Conservation (phyloP, 2,797 vertebrate genomes). For the Urophycis tenuis region DNA sequence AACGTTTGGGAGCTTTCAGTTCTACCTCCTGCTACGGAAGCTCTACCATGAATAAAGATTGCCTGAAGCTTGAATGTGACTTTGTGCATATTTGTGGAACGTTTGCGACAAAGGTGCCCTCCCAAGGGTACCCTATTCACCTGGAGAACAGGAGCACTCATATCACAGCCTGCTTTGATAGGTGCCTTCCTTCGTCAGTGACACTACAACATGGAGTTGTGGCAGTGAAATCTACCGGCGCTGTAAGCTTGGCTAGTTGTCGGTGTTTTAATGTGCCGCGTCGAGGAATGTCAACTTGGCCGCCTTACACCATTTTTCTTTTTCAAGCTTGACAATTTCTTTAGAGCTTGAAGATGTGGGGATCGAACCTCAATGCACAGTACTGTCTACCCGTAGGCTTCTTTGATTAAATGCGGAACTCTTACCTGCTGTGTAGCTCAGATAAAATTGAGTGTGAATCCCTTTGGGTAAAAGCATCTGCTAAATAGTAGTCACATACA, state of each 20-base stretch:
- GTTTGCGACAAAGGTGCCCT: conserved; percentile 17
- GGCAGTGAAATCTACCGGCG: neutral
- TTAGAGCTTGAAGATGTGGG: neutral
- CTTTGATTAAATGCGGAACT: neutral
- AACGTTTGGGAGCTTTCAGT: neutral
- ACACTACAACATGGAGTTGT: neutral
- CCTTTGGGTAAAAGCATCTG: neutral
- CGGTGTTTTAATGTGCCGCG: too few species aligned
- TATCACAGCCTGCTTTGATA: conserved; percentile 9
- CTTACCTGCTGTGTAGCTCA: neutral
- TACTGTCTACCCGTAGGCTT: neutral
- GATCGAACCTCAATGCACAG: neutral
- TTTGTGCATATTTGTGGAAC: conserved; percentile 17
- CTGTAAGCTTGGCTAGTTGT: neutral
- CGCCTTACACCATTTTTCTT: neutral
- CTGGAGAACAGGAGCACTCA: conserved; percentile 12
- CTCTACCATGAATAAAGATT: neutral
- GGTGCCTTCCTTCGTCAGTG: conserved; percentile 15
- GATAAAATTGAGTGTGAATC: neutral
- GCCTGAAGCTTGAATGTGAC: conserved; percentile 23
- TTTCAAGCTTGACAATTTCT: too few species aligned
- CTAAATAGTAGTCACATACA: neutral
- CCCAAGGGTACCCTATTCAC: conserved; percentile 19
- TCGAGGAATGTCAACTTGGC: neutral
- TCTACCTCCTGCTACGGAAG: conserved; percentile 5